These are phyloP conservation scores for Gorsachius goisagi DNA, from an alignment of 2,113 vertebrate species.

Conservation along the genomic window DNA sequence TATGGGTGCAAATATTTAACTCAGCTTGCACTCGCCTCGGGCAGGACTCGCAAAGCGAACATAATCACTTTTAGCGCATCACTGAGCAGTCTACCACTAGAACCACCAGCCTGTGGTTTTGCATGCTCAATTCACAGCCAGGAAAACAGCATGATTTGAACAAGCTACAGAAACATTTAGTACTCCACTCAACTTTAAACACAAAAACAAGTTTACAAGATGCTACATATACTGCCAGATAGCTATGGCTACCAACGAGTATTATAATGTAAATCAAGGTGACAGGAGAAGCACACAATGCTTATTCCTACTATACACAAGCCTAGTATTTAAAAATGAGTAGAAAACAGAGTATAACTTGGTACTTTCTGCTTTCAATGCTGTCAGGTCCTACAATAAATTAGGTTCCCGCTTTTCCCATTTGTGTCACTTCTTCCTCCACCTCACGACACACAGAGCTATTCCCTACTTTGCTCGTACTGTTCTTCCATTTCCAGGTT, in stretches of 20 bases:
- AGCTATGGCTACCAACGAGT: background rate
- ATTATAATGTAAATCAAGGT: background rate
- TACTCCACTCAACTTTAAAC: background rate
- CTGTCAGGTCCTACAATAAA: background rate
- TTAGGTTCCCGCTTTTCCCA: background rate
- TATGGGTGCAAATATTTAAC: background rate
- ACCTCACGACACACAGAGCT: background rate
- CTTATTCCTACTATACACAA: background rate
- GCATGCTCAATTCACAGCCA: background rate
- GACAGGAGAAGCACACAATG: background rate
- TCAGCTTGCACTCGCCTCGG: background rate
- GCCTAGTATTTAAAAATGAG: background rate
- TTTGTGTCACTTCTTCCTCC: background rate
- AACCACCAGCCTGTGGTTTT: background rate
- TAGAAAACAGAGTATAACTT: background rate
- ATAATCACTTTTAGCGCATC: background rate
- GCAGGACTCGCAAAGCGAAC: background rate
- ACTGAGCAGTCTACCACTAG: background rate
- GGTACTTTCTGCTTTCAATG: background rate
- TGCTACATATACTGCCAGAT: background rate
- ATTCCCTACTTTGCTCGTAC: background rate
- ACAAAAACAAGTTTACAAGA: background rate
- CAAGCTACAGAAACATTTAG: background rate
- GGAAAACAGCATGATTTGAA: background rate
- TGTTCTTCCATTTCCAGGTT: background rate